Base-by-base conservation (phyloP, 2,113 vertebrate genomes). In the Etheostoma cragini region DNA sequence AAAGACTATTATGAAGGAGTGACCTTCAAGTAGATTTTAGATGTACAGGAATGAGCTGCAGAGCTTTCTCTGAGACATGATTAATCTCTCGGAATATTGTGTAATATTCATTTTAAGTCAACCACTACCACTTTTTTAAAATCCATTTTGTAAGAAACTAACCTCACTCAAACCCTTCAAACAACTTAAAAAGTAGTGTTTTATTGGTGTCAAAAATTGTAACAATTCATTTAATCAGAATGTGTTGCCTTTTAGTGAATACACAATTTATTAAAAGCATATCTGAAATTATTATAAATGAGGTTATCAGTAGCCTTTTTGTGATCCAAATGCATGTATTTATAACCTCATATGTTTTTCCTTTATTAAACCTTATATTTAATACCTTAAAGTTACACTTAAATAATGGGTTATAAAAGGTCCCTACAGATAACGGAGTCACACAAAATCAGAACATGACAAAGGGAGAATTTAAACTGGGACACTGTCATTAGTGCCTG, bases 161-260 rank as follows among this genome's bases (percentile, higher is more conserved):
- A 16, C 45, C 17, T 72, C 61, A 58, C 12, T 57, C 8, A n/a
- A 52, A 53, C 19, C 3, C 4, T 4, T 21, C 7, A 80, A 73
- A 63, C 4, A 2, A 10, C 47, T 49, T 50, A 14, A n/a, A 61
- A 57, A 62, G 35, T 19, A 75, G 22, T 1, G 2, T 57, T 82
- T 78, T 57, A 82, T 79, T 82, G 17, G 14, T 54, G 12, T 66
- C 6, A 33, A 42, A 72, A 21, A 57, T 10, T 12, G 1, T 10
- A 50, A 57, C 33, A 72, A 22, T 33, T 1, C 21, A 42, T 42
- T 42, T 10, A 42, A 42, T 30, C 46, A 62, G 4, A 62, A 54
- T 17, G 3, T n/a, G 15, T 15, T 42, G 49, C 24, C 13, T 68
- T 68, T 35, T 26, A 42, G 13, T 11, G 2, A 33, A 60, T 21